A percentile compares a stretch with the other conserved stretches of the same genome.
Evolutionary conservation across 2,888 invertebrate species (phyloP).

Genomic region (Petrophora chlorosata): DNA sequence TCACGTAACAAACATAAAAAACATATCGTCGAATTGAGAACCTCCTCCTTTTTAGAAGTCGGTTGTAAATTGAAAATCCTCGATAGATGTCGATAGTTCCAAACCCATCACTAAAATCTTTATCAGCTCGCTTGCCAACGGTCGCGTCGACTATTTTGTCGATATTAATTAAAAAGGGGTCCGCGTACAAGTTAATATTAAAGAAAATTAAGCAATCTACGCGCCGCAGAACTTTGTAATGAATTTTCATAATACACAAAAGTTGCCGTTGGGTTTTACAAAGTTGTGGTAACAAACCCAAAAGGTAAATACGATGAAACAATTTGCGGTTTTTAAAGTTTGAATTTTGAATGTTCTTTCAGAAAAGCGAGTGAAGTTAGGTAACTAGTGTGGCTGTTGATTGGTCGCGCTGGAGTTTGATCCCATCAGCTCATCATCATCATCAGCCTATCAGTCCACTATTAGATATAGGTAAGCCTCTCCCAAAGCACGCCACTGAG

Average conservation of each 20-base stretch:
- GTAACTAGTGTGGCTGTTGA: no score
- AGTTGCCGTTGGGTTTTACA: constrained; percentile 16
- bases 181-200: constrained; percentile 80
- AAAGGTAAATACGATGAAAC: neutral
- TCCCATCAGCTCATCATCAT: no score
- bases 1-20: no score
- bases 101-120: constrained; percentile 59
- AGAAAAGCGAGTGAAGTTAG: no score
- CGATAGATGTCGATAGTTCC: constrained; percentile 27
- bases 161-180: constrained; percentile 84
- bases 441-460: no score
- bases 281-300: constrained; percentile 1
- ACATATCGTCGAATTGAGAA: no score
- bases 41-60: no score
- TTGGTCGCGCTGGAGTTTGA: no score
- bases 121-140: constrained; percentile 64
- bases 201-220: constrained; percentile 83
- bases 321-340: neutral
- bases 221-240: constrained; percentile 68
- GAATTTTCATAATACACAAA: constrained; percentile 69
- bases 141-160: constrained; percentile 79
- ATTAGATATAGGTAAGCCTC: no score
- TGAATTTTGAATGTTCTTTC: neutral
- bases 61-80: no score
- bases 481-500: no score